These are phyloP conservation scores for Zygaena filipendulae DNA, from an alignment of 2,888 invertebrate genomes.

Conservation along the genomic window DNA sequence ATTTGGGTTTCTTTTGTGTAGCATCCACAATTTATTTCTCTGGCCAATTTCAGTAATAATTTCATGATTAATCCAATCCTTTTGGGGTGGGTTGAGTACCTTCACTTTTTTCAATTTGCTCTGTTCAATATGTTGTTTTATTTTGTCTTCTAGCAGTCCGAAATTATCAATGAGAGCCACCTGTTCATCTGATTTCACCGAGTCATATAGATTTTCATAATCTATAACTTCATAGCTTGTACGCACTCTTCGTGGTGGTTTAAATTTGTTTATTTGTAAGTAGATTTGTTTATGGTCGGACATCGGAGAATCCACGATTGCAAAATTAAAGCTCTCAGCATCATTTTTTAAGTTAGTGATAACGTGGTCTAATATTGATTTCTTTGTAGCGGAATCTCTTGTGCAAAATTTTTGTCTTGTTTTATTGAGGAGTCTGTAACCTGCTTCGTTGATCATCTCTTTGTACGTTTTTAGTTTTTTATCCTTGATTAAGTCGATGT, in stretches of 20 bases:
- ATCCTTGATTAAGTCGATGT: too few relatives aligned
- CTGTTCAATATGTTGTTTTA: slow-evolving; percentile 2
- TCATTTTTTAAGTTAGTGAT: slow-evolving; percentile 13
- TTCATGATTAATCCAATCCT: too few relatives aligned
- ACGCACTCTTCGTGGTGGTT: slow-evolving; percentile 8
- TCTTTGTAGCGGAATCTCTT: slow-evolving; percentile 8
- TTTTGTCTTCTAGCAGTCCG: background rate
- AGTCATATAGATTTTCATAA: slow-evolving; percentile 7
- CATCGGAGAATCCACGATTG: slow-evolving; percentile 8
- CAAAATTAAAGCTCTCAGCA: slow-evolving; percentile 10
- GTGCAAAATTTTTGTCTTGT: slow-evolving; percentile 11
- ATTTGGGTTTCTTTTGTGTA: slow-evolving; percentile 2
- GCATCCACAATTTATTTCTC: too few relatives aligned
- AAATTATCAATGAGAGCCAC: slow-evolving; percentile 2
- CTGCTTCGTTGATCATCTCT: slow-evolving; percentile 5
- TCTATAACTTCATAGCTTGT: slow-evolving; percentile 10
- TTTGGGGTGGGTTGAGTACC: too few relatives aligned
- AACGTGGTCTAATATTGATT: slow-evolving; percentile 16
- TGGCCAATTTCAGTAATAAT: too few relatives aligned
- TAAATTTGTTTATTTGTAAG: slow-evolving; percentile 10
- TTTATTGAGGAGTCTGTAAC: slow-evolving; percentile 13
- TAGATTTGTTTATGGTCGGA: slow-evolving; percentile 14
- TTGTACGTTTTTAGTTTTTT: slow-evolving; percentile 8
- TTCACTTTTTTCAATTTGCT: slow-evolving; percentile 5
- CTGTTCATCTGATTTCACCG: slow-evolving; percentile 5